Evolutionary conservation across 2,888 invertebrate genomes (phyloP).

Genomic region (Lasioglossum morio): DNA sequence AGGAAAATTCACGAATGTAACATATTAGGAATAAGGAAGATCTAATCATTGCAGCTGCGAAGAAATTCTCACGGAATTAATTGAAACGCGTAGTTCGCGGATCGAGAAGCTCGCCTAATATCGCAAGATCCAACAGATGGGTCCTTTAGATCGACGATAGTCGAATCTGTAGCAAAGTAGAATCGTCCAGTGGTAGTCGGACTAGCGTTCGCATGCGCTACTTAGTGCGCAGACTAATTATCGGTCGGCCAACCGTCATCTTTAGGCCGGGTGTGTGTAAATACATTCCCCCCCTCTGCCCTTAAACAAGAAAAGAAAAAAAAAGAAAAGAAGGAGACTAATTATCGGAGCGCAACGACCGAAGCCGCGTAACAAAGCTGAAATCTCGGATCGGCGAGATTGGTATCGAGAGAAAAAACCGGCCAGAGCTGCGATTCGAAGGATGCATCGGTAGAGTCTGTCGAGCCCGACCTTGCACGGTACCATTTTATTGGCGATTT

Average conservation of each 20-base stretch:
- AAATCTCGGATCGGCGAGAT: neutral
- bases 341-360: neutral
- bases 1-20: neutral
- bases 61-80: neutral
- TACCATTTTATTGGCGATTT: constrained; percentile 69
- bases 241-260: neutral
- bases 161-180: neutral
- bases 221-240: neutral
- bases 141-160: neutral
- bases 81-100: neutral
- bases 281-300: too few relatives aligned
- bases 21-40: neutral
- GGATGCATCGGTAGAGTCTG: neutral
- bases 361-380: neutral
- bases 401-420: neutral
- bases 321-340: too few relatives aligned
- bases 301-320: too few relatives aligned
- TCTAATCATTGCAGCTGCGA: neutral
- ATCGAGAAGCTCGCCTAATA: neutral
- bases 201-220: neutral
- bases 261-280: too few relatives aligned
- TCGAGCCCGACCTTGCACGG: constrained; percentile 62
- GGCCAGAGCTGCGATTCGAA: neutral
- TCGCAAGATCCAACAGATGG: neutral
- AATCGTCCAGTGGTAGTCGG: neutral